phyloP scores from a whole-genome alignment of 2,888 invertebrate species.

The Arge pagana region DNA sequence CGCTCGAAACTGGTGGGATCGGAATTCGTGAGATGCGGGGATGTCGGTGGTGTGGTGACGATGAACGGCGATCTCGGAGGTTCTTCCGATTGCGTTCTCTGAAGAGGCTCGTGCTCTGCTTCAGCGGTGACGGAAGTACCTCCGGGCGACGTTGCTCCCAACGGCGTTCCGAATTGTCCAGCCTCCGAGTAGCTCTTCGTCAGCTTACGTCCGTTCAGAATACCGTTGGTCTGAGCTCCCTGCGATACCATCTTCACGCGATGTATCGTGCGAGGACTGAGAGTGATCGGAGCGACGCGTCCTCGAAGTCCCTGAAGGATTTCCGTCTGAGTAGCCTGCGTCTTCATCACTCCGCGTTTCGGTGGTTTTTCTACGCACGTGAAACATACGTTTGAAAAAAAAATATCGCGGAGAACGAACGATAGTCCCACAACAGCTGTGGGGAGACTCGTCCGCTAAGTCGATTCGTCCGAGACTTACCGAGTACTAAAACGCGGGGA shows the following conservation, averaged over 20 bases:
- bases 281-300: slow-evolving; percentile 61
- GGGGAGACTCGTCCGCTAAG: no score
- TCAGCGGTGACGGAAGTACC: slow-evolving; percentile 39
- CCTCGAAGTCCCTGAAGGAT: slow-evolving; percentile 66
- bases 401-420: no score
- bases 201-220: slow-evolving; percentile 73
- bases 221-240: slow-evolving; percentile 87
- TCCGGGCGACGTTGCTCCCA: slow-evolving; percentile 38
- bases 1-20: not conserved
- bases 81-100: slow-evolving; percentile 85
- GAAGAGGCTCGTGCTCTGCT: slow-evolving; percentile 74
- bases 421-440: no score
- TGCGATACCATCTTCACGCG: slow-evolving; percentile 89
- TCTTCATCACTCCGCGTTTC: slow-evolving; percentile 86
- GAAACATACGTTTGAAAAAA: no score
- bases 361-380: slow-evolving; percentile 77
- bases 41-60: slow-evolving; percentile 61
- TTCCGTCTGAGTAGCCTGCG: slow-evolving; percentile 92
- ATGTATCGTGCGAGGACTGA: slow-evolving; percentile 83
- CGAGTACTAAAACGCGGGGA: slow-evolving; percentile 57
- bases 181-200: slow-evolving; percentile 86
- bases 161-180: slow-evolving; percentile 57
- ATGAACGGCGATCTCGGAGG: slow-evolving; percentile 78
- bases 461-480: slow-evolving; percentile 41
- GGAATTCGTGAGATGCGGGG: slow-evolving; percentile 5